These are phyloP conservation scores for Eurypyga helias DNA, from an alignment of 2,113 vertebrate genomes.

Conservation along the genomic window DNA sequence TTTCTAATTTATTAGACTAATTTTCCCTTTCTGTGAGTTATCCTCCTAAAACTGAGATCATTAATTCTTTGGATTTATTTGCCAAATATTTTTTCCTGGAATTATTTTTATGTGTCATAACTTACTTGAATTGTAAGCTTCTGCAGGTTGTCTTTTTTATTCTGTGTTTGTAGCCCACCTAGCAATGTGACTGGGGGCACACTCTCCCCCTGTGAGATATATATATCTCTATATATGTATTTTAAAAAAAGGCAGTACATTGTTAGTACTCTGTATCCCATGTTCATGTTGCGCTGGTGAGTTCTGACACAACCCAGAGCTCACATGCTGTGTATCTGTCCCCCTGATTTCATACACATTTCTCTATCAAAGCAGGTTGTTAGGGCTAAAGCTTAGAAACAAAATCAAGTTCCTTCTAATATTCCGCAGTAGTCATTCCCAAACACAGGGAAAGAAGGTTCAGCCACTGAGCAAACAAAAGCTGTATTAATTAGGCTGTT, in stretches of 20 bases:
- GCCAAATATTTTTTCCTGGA: not conserved
- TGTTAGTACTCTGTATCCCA: slow-evolving; percentile 8
- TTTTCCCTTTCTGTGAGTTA: not conserved
- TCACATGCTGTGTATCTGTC: not conserved
- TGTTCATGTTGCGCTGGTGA: not conserved
- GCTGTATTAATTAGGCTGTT: slow-evolving; percentile 41
- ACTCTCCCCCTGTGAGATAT: not conserved
- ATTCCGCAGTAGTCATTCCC: not conserved
- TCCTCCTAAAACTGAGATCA: not conserved
- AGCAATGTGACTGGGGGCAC: slow-evolving; percentile 3
- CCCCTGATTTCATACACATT: slow-evolving; percentile 5
- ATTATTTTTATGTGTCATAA: not conserved
- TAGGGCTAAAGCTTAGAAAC: slow-evolving; percentile 25
- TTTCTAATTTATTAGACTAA: not conserved
- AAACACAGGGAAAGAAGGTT: not conserved
- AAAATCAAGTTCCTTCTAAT: not conserved
- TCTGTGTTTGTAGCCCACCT: slow-evolving; percentile 14
- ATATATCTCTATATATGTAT: not conserved
- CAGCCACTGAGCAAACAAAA: slow-evolving; percentile 36
- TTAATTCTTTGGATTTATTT: not conserved
- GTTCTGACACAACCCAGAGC: slow-evolving; percentile 26
- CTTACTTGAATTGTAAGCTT: not conserved
- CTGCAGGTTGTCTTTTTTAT: not conserved
- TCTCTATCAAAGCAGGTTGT: slow-evolving; percentile 32
- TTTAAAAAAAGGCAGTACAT: not conserved